Base-by-base conservation (phyloP, 2,888 invertebrate species). In the Octodonta nipae region DNA sequence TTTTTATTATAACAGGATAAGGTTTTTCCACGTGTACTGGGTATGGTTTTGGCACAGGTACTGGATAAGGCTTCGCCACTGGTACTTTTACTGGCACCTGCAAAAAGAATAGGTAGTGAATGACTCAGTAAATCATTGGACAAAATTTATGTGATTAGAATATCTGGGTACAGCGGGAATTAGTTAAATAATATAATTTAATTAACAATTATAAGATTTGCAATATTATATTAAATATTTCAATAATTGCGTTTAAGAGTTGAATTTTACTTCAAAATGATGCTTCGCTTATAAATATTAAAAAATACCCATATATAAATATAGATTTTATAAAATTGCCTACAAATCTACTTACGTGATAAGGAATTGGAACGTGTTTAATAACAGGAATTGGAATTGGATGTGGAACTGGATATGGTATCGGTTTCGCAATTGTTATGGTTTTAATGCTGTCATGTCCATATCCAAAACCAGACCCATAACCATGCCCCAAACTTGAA, bases 1-100 rank as follows among this genome's bases (percentile, higher is more conserved):
- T 65, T 34, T 67, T 63, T 0, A 78, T 70, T 35, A 65, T 57
- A 7, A 75, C 70, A 1, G 75, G 76, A 0, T 71, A 69, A 1
- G 66, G 68, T 31, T 70, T 66, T 26, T 71, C 67, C 2, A 73
- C 66, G 29, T 66, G 64, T 8, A 75, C 74, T 15, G 73, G 69
- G 30, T 60, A 60, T 15, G 64, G 63, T 38, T 58, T 57, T 29
- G 57, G 52, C 27, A 61, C 52, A 26, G 41, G 40, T 22, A 51
- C 45, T 15, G 47, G 44, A 16, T 61, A 56, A 8, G 56, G 49
- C 41, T 59, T 56, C 10, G 60, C 54, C 2, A 64, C 61, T 28
- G 61, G 54, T 15, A 58, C 50, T 47, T 59, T 57, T 3, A 54
- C 49, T 14, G 52, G 40, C 16, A 44, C 42, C 44, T 42, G 13